Evolutionary conservation across 2,113 vertebrate genomes (phyloP).

Genomic region (Syrmaticus mikado): DNA sequence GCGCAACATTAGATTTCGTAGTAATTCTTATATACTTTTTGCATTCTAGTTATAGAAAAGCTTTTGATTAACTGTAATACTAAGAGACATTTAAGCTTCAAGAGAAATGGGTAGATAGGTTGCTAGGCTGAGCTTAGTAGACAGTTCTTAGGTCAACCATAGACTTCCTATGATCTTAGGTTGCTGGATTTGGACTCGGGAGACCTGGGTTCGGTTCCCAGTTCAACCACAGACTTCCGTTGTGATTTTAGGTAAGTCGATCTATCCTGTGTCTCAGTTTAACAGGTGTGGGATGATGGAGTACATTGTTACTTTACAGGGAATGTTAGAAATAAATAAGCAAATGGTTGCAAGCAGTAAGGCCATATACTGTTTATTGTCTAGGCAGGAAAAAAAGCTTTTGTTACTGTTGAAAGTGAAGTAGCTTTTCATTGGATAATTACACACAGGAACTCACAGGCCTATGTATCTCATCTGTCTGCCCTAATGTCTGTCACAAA

Average conservation of each 20-base stretch:
- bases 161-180: slow-evolving; percentile 75
- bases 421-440: background rate
- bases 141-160: slow-evolving; percentile 60
- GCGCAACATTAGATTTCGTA: background rate
- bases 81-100: background rate
- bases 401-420: background rate
- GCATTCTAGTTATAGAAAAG: background rate
- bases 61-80: background rate
- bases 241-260: slow-evolving; percentile 69
- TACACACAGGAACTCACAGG: background rate
- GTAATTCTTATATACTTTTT: background rate
- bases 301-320: background rate
- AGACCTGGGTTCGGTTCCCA: slow-evolving; percentile 66
- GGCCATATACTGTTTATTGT: background rate
- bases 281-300: slow-evolving; percentile 5
- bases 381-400: background rate
- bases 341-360: background rate
- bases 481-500: background rate
- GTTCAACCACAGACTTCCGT: slow-evolving; percentile 71
- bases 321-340: background rate
- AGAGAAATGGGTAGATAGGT: background rate
- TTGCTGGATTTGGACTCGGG: slow-evolving; percentile 71
- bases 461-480: background rate
- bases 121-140: slow-evolving; percentile 40
- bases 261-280: slow-evolving; percentile 37